A percentile compares a stretch with the other conserved stretches of the same genome.
Evolutionary conservation across 2,113 vertebrate species (phyloP).

Genomic region (Corythoichthys haematopterus): DNA sequence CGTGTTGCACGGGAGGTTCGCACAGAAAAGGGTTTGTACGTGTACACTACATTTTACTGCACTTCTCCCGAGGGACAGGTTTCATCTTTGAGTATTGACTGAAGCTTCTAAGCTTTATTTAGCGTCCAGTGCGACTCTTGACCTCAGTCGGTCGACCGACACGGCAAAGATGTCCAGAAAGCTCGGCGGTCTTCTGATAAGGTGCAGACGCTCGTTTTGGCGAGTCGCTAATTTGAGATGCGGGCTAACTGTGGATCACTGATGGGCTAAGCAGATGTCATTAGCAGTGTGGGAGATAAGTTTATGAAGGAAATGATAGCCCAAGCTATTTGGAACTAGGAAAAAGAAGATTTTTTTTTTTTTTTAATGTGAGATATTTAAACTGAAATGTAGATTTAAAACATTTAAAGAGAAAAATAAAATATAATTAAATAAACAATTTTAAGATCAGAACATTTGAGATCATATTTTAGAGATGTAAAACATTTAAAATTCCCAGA

Average conservation of each 20-base stretch:
- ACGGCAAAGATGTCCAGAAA: background rate
- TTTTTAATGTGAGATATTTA: too few relatives aligned
- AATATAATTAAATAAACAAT: too few relatives aligned
- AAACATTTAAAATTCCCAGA: too few relatives aligned
- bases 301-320: background rate
- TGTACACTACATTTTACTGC: conserved; percentile 1
- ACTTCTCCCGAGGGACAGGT: background rate
- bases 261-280: background rate
- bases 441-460: too few relatives aligned
- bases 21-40: background rate
- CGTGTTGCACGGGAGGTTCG: background rate
- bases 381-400: too few relatives aligned
- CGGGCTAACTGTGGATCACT: background rate
- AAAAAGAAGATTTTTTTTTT: too few relatives aligned
- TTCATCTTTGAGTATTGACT: background rate
- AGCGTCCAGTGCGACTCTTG: background rate
- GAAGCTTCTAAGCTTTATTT: background rate
- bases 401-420: too few relatives aligned
- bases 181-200: background rate
- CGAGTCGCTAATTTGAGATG: conserved; percentile 3
- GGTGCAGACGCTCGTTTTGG: background rate
- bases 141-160: background rate
- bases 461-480: too few relatives aligned
- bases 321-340: too few relatives aligned
- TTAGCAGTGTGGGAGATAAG: background rate